Base-by-base conservation (phyloP, 2,888 invertebrate genomes). In the Cheilosia urbana region DNA sequence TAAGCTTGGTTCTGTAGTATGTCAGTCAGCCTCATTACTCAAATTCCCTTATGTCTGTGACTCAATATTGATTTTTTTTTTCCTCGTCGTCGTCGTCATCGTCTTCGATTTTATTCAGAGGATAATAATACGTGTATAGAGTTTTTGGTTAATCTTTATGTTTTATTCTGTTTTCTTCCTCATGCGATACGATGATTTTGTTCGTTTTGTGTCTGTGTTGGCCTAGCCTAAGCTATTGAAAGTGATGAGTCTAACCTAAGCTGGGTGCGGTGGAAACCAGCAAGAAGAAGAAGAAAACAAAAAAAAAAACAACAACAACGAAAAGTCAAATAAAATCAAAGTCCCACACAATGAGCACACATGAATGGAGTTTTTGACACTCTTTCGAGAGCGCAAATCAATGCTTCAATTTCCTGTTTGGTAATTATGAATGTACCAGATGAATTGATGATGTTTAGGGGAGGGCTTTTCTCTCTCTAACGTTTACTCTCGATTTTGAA, bases 21-120 rank as follows among this genome's bases (percentile, higher is more conserved):
- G 68, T 24, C 51, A 66, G 69, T 69, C 30, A 57, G 57, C 13
- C 47, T 69, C 57, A 69, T 69, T 57, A 68, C 66, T 69, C 57
- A 69, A 58, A 69, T 55, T 45, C 58, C 24, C 37, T 47, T 47
- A 37, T 30, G 17, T 55, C 51, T 53, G 42, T 68, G 68, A 68
- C 68, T 69, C 45, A 34, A 69, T 69, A 47, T 69, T 24, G 37
- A 42, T 40, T 66, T 66, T 51, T 53, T 40, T 40, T 40, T 47
- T 45, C 30, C 1, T 30, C 30, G 30, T 9, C 30, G 9, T 68
- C 34, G 30, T 30, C 30, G 6, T 30, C 30, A 2, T 68, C 34
- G 60, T 60, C 30, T 62, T 45, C 9, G 42, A 27, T 17, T 27
- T 37, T 58, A 19, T 51, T 37, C 66, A 51, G 55, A 55, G 42